phyloP scores from a whole-genome alignment of 2,797 vertebrate genomes.

The Distichodus sexfasciatus region DNA sequence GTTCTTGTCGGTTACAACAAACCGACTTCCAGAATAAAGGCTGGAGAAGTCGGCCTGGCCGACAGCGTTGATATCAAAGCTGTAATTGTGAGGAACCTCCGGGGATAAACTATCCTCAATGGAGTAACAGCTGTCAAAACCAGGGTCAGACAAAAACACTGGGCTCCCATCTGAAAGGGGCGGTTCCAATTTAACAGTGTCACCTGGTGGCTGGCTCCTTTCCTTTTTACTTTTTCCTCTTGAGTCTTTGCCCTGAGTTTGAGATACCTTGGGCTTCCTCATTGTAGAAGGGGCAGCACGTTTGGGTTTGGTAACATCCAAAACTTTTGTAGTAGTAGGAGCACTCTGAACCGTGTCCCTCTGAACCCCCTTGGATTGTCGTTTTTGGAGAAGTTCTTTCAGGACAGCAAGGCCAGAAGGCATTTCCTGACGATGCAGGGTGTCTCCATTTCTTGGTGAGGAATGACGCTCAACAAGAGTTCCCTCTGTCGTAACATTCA shows the following conservation, averaged over 20 bases:
- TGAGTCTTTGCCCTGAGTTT: slow-evolving; percentile 74
- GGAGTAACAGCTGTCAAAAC: slow-evolving; percentile 90
- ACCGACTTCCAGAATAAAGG: slow-evolving; percentile 91
- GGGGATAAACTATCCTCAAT: slow-evolving; percentile 95
- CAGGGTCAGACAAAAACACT: slow-evolving; percentile 83
- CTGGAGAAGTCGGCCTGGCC: slow-evolving; percentile 91
- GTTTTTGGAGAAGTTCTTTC: slow-evolving; percentile 91
- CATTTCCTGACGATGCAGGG: slow-evolving; percentile 72
- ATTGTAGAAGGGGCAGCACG: slow-evolving; percentile 67
- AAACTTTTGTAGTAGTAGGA: slow-evolving; percentile 63
- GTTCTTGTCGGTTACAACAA: slow-evolving; percentile 92
- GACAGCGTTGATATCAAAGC: slow-evolving; percentile 93
- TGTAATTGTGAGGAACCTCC: slow-evolving; percentile 89
- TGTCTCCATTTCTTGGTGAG: slow-evolving; percentile 66
- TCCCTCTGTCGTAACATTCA: slow-evolving; percentile 27
- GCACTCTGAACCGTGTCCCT: slow-evolving; percentile 57
- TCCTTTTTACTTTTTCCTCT: slow-evolving; percentile 73
- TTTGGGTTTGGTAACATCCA: slow-evolving; percentile 67
- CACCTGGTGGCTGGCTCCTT: slow-evolving; percentile 67
- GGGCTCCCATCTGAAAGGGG: slow-evolving; percentile 78
- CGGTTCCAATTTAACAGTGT: slow-evolving; percentile 64
- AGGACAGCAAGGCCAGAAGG: slow-evolving; percentile 88
- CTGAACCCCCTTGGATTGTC: slow-evolving; percentile 77
- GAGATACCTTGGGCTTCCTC: slow-evolving; percentile 79
- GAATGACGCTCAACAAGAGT: slow-evolving; percentile 28